Conservation (phyloP, 2,888 invertebrate genomes). For the Zygogramma bicolorata region DNA sequence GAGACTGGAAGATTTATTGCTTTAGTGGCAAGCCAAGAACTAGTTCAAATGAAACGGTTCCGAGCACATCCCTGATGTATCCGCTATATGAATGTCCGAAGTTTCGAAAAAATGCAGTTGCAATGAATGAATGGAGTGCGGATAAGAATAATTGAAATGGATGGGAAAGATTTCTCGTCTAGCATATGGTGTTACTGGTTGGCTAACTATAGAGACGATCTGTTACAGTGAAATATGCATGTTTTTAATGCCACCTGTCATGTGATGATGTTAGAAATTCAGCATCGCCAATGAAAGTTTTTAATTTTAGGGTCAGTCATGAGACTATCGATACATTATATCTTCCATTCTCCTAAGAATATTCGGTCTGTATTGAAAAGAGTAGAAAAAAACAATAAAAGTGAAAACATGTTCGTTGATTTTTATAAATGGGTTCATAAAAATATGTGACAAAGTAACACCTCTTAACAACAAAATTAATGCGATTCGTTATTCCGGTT, state of each 20-base stretch:
- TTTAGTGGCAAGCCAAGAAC: not conserved
- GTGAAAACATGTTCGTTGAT: too few relatives aligned
- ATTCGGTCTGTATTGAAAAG: not conserved
- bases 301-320: conserved; percentile 16
- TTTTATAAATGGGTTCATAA: too few relatives aligned
- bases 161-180: conserved; percentile 9
- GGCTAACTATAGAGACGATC: not conserved
- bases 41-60: not conserved
- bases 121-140: not conserved
- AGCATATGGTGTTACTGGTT: conserved; percentile 3
- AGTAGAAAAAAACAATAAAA: not conserved
- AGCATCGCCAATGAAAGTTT: not conserved
- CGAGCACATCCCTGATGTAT: not conserved
- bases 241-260: conserved; percentile 4
- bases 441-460: too few relatives aligned
- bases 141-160: not conserved
- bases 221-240: conserved; percentile 1
- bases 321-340: not conserved
- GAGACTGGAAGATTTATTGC: not conserved
- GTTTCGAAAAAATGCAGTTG: not conserved
- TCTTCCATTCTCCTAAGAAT: not conserved
- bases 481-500: too few relatives aligned
- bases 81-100: not conserved
- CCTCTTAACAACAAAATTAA: too few relatives aligned
- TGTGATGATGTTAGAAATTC: conserved; percentile 5